Base-by-base conservation (phyloP, 2,888 invertebrate genomes). In the Yponomeuta sedellus region DNA sequence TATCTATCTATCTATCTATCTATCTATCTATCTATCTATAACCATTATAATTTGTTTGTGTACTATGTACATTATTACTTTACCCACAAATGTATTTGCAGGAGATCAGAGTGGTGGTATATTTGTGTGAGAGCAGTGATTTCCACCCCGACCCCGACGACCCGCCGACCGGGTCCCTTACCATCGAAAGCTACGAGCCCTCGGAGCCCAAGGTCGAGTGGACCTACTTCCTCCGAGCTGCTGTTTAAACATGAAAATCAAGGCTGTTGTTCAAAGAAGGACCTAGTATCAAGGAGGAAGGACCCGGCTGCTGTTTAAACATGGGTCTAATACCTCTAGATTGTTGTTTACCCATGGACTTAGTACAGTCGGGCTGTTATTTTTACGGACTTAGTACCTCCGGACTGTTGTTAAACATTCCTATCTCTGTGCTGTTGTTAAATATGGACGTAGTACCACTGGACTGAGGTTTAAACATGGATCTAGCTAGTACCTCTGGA, bases 241-340 rank as follows among this genome's bases (percentile, higher is more conserved):
- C 8, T 8, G 34, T 8, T 34, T 34, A 34, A 34, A 34, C 8
- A 34, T 8, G 34, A 8, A 25, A 25, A 5, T 34, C 34, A 8
- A 0, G 34, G 3, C 34, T 8, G 8, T 8, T 34, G 2, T 25
- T 25, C 4, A 34, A 34, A 4, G 0, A 34, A 6, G 34, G 8
- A 34, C 34, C 34, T 6, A 34, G 6, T 34, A 34, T 8, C n/a
- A n/a, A n/a, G n/a, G n/a, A n/a, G n/a, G n/a, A n/a, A n/a, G n/a
- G 34, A 6, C 34, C 34, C 6, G 6, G 34, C 34, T 6, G 34
- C 8, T 4, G 34, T 34, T 34, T 34, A 34, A 34, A 25, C 25
- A 25, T 91, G 91, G 91, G 88, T 86, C 6, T 90, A 80, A 72
- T 91, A 88, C 72, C 76, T 91, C 67, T 83, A 86, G 74, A 90